These are phyloP conservation scores for Lithodes maja DNA, from an alignment of 2,888 invertebrate species.

Conservation along the genomic window DNA sequence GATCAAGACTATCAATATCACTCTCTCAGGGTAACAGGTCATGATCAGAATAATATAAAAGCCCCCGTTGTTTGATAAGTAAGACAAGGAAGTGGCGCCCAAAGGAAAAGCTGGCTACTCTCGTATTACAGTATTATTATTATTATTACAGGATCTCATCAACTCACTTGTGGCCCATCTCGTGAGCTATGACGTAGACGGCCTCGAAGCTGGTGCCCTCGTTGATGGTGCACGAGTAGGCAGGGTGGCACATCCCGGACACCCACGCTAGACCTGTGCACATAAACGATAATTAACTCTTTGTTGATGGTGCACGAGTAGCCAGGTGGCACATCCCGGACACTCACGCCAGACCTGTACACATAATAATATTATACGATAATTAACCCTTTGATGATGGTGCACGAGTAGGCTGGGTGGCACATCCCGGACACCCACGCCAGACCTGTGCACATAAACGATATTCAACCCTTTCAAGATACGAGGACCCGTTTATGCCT, in stretches of 20 bases:
- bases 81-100: no score
- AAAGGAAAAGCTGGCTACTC: no score
- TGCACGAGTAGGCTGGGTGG: conserved; percentile 74
- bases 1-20: no score
- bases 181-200: conserved; percentile 75
- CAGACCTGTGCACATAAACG: conserved; percentile 71
- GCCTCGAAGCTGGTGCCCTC: conserved; percentile 74
- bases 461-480: no score
- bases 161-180: conserved; percentile 74
- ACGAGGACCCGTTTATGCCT: no score
- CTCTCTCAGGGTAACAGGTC: no score
- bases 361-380: no score
- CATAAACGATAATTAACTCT: conserved; percentile 55
- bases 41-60: no score
- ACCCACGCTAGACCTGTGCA: conserved; percentile 74
- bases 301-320: conserved; percentile 75
- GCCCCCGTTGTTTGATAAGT: no score
- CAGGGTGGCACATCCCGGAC: conserved; percentile 74
- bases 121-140: no score
- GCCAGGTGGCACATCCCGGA: conserved; percentile 74
- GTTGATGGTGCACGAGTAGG: conserved; percentile 74
- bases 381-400: conserved; percentile 73
- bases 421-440: conserved; percentile 75
- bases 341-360: conserved; percentile 74
- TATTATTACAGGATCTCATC: neutral